A percentile compares a stretch with the other conserved stretches of the same genome.
phyloP scores from a whole-genome alignment of 2,113 vertebrate species.

The Tetraodon nigroviridis region DNA sequence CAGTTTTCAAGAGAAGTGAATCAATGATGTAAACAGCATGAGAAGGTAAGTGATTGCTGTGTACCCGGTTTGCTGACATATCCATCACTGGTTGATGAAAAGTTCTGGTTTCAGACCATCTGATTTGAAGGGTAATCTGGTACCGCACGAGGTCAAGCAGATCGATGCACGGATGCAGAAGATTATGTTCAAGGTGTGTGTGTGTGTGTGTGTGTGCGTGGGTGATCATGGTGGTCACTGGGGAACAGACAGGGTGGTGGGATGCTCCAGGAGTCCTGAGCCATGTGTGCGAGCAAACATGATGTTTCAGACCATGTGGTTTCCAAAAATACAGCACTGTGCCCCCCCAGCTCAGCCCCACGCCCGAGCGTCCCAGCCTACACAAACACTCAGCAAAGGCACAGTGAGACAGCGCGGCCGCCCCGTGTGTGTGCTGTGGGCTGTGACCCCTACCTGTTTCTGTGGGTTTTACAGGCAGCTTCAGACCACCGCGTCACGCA shows the following conservation, averaged over 20 bases:
- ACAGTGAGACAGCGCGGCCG: slow-evolving; percentile 52
- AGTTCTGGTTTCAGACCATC: slow-evolving; percentile 50
- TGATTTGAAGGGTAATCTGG: slow-evolving; percentile 53
- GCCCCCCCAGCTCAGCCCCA: slow-evolving; percentile 35
- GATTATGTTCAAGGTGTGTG: slow-evolving; percentile 9
- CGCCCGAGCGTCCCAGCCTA: slow-evolving; percentile 14
- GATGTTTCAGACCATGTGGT: slow-evolving; percentile 45
- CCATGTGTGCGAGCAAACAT: slow-evolving; percentile 42
- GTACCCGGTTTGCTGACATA: slow-evolving; percentile 61
- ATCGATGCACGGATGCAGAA: slow-evolving; percentile 24
- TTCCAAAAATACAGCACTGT: slow-evolving; percentile 59
- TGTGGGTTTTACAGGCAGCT: slow-evolving; percentile 68
- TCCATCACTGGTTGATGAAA: slow-evolving; percentile 59
- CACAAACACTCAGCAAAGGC: slow-evolving; percentile 35
- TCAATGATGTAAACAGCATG: slow-evolving; percentile 56
- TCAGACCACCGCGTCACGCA: slow-evolving; percentile 58
- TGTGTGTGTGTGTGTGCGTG: slow-evolving; percentile 11
- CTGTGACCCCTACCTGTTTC: slow-evolving; percentile 68
- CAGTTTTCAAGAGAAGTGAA: slow-evolving; percentile 62
- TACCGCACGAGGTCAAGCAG: slow-evolving; percentile 44
- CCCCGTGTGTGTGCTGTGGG: slow-evolving; percentile 54
- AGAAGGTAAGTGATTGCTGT: slow-evolving; percentile 63
- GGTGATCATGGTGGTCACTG: slow-evolving; percentile 1
- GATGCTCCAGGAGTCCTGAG: slow-evolving; percentile 24
- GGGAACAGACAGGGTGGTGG: neutral